These are phyloP conservation scores for Cheilosia scutellata DNA, from an alignment of 2,888 invertebrate genomes.

Conservation along the genomic window DNA sequence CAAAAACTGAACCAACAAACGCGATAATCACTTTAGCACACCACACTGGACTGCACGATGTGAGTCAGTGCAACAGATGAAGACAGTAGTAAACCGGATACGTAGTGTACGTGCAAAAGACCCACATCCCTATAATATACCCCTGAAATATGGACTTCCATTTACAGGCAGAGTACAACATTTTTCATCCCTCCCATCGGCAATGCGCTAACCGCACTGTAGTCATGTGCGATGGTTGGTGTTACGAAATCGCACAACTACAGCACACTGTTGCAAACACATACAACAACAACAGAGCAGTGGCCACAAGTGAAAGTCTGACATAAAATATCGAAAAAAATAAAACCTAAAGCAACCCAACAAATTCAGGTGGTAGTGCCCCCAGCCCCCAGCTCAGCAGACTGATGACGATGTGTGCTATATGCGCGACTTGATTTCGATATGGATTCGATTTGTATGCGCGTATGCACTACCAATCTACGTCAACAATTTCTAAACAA, in stretches of 20 bases:
- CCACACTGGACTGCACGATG: not conserved
- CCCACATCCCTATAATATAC: slow-evolving; percentile 50
- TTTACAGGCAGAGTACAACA: slow-evolving; percentile 14
- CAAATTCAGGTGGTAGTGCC: slow-evolving; percentile 49
- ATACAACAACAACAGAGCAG: slow-evolving; percentile 39
- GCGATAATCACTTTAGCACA: slow-evolving; percentile 24
- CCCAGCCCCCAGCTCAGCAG: not conserved
- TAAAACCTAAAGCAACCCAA: slow-evolving; percentile 11
- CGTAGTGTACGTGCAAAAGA: slow-evolving; percentile 17
- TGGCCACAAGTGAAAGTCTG: slow-evolving; percentile 72
- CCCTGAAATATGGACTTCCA: slow-evolving; percentile 61
- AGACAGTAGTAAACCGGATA: slow-evolving; percentile 54
- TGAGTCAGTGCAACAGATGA: slow-evolving; percentile 29
- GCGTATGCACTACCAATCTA: slow-evolving; percentile 16
- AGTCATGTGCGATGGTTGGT: slow-evolving; percentile 6
- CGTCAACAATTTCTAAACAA: slow-evolving; percentile 42
- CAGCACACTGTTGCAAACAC: slow-evolving; percentile 42
- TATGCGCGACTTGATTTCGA: slow-evolving; percentile 32
- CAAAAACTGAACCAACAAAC: slow-evolving; percentile 10
- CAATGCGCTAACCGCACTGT: too few species aligned
- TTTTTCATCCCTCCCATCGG: slow-evolving; percentile 7
- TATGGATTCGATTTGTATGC: slow-evolving; percentile 12
- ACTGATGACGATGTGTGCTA: slow-evolving; percentile 5
- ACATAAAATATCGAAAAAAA: slow-evolving; percentile 62
- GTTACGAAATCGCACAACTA: slow-evolving; percentile 67